Conservation (phyloP, 2,888 invertebrate species). For the Bombylius discolor region DNA sequence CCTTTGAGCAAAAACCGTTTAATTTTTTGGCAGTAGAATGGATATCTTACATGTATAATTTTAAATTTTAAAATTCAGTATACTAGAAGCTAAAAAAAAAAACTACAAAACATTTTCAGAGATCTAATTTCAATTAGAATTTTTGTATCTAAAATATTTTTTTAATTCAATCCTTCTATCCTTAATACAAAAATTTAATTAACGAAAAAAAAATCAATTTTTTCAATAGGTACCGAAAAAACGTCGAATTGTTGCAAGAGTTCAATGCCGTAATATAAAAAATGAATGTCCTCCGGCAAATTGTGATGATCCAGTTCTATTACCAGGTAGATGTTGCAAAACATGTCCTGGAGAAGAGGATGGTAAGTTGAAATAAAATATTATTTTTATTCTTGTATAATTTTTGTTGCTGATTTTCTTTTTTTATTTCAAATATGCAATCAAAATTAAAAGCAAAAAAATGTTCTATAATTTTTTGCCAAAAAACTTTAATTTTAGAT, state of each 20-base stretch:
- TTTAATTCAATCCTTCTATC: neutral
- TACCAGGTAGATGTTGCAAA: slow-evolving; percentile 84
- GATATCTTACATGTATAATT: no score
- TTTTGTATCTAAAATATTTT: neutral
- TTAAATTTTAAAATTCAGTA: no score
- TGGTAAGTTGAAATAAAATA: slow-evolving; percentile 43
- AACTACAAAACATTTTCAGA: no score
- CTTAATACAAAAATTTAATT: neutral
- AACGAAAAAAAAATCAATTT: slow-evolving; percentile 1
- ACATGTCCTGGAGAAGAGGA: slow-evolving; percentile 68
- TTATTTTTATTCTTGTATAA: neutral
- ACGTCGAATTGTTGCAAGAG: slow-evolving; percentile 73
- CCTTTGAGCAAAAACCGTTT: no score
- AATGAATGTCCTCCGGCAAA: slow-evolving; percentile 79
- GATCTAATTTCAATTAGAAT: neutral
- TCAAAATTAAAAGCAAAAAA: no score
- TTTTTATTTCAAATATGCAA: neutral
- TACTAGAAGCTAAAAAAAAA: no score
- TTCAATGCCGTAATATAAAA: slow-evolving; percentile 82
- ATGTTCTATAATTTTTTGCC: no score
- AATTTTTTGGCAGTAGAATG: no score
- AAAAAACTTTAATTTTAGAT: no score
- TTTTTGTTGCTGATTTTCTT: neutral
- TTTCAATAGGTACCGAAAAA: slow-evolving; percentile 67
- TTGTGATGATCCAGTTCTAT: slow-evolving; percentile 72